phyloP scores from a whole-genome alignment of 2,797 vertebrate species.

The Podarcis siculus region DNA sequence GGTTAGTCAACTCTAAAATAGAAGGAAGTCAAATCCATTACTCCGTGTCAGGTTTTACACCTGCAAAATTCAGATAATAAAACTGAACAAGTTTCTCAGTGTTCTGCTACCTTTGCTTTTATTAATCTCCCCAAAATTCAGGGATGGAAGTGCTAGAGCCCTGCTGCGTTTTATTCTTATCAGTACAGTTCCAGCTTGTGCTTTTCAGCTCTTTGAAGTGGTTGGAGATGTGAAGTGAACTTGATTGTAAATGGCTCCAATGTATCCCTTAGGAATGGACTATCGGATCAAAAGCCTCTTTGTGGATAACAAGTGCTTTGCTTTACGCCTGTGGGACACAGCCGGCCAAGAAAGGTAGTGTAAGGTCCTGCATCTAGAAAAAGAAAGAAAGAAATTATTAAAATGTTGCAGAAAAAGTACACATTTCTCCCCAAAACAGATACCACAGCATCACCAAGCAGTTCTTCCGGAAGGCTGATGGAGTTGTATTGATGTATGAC shows the following conservation, averaged over 20 bases:
- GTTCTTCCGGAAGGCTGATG: conserved; percentile 90
- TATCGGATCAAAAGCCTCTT: conserved; percentile 83
- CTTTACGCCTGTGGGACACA: conserved; percentile 93
- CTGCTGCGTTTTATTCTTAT: not conserved
- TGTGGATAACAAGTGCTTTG: conserved; percentile 83
- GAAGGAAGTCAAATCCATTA: not conserved
- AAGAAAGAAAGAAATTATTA: not conserved
- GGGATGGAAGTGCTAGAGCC: not conserved
- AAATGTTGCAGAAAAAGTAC: not conserved
- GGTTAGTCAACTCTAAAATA: not conserved
- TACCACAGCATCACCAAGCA: conserved; percentile 92
- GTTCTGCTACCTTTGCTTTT: not conserved
- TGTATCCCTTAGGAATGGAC: conserved; percentile 86
- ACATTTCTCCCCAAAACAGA: conserved; percentile 72
- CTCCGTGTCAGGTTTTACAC: not conserved
- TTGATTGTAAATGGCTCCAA: not conserved
- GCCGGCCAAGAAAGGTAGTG: conserved; percentile 93
- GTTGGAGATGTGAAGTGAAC: not conserved
- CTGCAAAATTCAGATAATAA: not conserved
- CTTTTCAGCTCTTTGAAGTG: not conserved
- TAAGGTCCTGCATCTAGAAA: not conserved
- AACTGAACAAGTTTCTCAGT: not conserved
- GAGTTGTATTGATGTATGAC: conserved; percentile 94
- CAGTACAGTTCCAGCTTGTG: not conserved
- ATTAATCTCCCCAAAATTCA: not conserved